Conservation (phyloP, 2,113 vertebrate genomes). For the Lepisosteus oculatus region DNA sequence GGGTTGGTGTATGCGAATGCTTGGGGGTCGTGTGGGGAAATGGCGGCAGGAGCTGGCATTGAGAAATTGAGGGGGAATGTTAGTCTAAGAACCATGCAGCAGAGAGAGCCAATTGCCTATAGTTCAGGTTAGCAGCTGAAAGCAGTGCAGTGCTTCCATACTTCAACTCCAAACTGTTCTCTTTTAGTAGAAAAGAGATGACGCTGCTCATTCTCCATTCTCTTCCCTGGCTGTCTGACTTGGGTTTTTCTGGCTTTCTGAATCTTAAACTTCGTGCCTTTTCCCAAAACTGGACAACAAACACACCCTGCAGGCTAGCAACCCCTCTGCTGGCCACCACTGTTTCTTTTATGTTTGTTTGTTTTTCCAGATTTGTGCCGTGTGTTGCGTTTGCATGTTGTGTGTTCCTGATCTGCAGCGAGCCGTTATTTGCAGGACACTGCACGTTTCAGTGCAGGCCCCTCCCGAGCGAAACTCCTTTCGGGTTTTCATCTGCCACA, state of each 20-base stretch:
- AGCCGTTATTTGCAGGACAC: slow-evolving; percentile 3
- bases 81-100: slow-evolving; percentile 55
- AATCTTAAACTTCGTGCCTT: slow-evolving; percentile 63
- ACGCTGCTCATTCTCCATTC: slow-evolving; percentile 40
- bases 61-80: too few relatives aligned
- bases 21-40: too few relatives aligned
- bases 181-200: slow-evolving; percentile 13
- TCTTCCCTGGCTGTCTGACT: slow-evolving; percentile 86
- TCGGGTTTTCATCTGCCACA: too few relatives aligned
- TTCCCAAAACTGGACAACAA: slow-evolving; percentile 63
- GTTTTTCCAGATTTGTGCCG: slow-evolving; percentile 43
- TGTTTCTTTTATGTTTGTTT: slow-evolving; percentile 8
- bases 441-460: too few relatives aligned
- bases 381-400: slow-evolving; percentile 71
- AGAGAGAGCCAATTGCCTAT: slow-evolving; percentile 47
- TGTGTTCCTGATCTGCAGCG: slow-evolving; percentile 83
- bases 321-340: slow-evolving; percentile 35
- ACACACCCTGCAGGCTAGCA: slow-evolving; percentile 63
- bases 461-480: too few relatives aligned
- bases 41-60: too few relatives aligned
- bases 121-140: slow-evolving; percentile 20
- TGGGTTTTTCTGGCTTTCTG: slow-evolving; percentile 89
- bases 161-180: slow-evolving; percentile 27
- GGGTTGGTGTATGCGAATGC: too few relatives aligned
- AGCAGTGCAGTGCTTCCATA: slow-evolving; percentile 28